Percentiles rank a stretch among this genome's conserved stretches.
Conservation (phyloP, 2,113 vertebrate species). For the Ranitomeya imitator region DNA sequence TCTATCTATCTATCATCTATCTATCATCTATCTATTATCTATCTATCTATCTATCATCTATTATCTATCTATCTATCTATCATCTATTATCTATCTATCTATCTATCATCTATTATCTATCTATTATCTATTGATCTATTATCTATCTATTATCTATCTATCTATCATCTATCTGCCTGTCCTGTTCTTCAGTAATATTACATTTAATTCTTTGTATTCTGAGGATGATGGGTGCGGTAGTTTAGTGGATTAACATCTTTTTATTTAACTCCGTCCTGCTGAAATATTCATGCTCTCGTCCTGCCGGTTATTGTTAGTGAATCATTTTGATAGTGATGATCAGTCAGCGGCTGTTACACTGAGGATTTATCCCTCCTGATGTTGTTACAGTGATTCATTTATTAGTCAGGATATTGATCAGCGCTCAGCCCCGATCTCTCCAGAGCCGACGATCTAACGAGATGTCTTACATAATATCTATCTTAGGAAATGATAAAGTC, state of each 20-base stretch:
- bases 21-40: neutral
- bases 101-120: slow-evolving; percentile 17
- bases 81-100: slow-evolving; percentile 3
- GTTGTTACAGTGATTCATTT: slow-evolving; percentile 12
- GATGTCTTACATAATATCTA: neutral
- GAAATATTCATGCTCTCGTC: neutral
- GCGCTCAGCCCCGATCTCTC: neutral
- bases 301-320: slow-evolving; percentile 20
- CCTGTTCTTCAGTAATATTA: neutral
- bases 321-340: slow-evolving; percentile 20
- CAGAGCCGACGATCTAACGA: neutral
- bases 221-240: slow-evolving; percentile 2
- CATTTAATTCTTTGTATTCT: neutral
- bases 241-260: neutral
- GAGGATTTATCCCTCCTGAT: slow-evolving; percentile 15
- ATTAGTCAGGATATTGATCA: neutral
- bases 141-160: neutral
- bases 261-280: neutral
- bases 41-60: slow-evolving; percentile 2
- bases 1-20: slow-evolving; percentile 18
- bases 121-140: neutral
- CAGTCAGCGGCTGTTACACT: slow-evolving; percentile 3
- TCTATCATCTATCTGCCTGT: neutral
- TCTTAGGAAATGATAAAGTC: neutral
- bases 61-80: slow-evolving; percentile 11